These are phyloP conservation scores for Rhyacophila evoluta DNA, from an alignment of 2,888 invertebrate genomes.

Conservation along the genomic window DNA sequence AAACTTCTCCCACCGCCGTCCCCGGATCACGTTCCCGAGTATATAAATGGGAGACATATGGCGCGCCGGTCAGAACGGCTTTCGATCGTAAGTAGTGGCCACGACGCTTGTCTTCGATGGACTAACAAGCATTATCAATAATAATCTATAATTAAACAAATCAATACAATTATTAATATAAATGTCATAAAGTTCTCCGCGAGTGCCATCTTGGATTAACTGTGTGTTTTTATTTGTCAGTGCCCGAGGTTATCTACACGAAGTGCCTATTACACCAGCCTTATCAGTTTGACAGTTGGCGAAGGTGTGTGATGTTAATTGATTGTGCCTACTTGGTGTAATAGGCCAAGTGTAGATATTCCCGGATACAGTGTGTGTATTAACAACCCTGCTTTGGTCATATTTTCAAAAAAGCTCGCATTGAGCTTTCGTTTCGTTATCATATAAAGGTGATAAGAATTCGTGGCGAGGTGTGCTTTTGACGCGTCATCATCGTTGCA, in stretches of 20 bases:
- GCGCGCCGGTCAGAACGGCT: conserved; percentile 94
- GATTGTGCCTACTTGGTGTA: conserved; percentile 37
- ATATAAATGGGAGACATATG: conserved; percentile 80
- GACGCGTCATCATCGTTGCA: background rate
- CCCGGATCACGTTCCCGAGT: conserved; percentile 84
- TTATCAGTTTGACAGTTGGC: conserved; percentile 38
- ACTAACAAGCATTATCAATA: conserved; percentile 36
- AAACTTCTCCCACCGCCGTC: conserved; percentile 62
- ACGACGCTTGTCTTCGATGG: conserved; percentile 42
- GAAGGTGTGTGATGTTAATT: conserved; percentile 14
- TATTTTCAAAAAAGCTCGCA: background rate
- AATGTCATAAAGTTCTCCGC: conserved; percentile 45
- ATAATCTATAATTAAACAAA: conserved; percentile 14
- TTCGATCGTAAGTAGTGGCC: conserved; percentile 88
- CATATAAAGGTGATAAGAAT: background rate
- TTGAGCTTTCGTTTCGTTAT: background rate
- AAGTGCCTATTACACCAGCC: conserved; percentile 46
- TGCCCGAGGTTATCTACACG: conserved; percentile 45
- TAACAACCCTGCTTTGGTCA: conserved; percentile 28
- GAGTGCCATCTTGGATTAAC: conserved; percentile 47
- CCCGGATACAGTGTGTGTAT: conserved; percentile 45
- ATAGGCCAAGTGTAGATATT: conserved; percentile 39
- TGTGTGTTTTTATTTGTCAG: conserved; percentile 36
- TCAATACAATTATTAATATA: conserved; percentile 33
- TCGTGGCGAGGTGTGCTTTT: background rate